A percentile compares a stretch with the other conserved stretches of the same genome.
Evolutionary conservation across 2,888 invertebrate genomes (phyloP).

Genomic region (Euplagia quadripunctaria): DNA sequence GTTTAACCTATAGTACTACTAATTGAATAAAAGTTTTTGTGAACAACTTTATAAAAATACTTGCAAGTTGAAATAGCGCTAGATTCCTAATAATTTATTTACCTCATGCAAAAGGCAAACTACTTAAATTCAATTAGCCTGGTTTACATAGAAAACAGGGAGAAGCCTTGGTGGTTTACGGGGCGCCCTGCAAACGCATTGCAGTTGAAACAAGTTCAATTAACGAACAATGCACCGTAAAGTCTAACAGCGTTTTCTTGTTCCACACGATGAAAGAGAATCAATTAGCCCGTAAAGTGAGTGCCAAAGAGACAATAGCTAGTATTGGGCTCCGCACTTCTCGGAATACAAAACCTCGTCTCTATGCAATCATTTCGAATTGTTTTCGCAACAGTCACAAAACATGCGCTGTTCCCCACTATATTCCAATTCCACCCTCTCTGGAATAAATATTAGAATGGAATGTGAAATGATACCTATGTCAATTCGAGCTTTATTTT

Average conservation of each 20-base stretch:
- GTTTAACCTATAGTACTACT: too few relatives aligned
- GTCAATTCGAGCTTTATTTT: too few relatives aligned
- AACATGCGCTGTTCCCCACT: neutral
- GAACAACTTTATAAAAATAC: too few relatives aligned
- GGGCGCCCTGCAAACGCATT: conserved; percentile 37
- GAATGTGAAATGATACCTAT: too few relatives aligned
- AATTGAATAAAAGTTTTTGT: too few relatives aligned
- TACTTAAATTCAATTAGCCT: conserved; percentile 47
- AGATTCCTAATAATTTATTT: neutral
- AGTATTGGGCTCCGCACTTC: conserved; percentile 47
- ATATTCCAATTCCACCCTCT: too few relatives aligned
- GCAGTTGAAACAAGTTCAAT: conserved; percentile 71
- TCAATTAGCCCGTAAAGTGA: conserved; percentile 76
- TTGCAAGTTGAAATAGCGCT: neutral
- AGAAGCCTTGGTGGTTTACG: conserved; percentile 31
- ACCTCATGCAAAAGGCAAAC: conserved; percentile 36
- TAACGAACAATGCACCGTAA: conserved; percentile 74
- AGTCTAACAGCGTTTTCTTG: conserved; percentile 79
- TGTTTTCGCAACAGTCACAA: neutral
- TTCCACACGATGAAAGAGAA: conserved; percentile 75
- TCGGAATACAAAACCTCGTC: conserved; percentile 13
- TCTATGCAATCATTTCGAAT: neutral
- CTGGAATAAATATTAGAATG: too few relatives aligned
- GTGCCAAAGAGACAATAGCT: conserved; percentile 65
- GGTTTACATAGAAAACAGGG: conserved; percentile 36